Evolutionary conservation across 92 coral and sea anemone species (phyloP).

Genomic region (Parazoanthus darwini): DNA sequence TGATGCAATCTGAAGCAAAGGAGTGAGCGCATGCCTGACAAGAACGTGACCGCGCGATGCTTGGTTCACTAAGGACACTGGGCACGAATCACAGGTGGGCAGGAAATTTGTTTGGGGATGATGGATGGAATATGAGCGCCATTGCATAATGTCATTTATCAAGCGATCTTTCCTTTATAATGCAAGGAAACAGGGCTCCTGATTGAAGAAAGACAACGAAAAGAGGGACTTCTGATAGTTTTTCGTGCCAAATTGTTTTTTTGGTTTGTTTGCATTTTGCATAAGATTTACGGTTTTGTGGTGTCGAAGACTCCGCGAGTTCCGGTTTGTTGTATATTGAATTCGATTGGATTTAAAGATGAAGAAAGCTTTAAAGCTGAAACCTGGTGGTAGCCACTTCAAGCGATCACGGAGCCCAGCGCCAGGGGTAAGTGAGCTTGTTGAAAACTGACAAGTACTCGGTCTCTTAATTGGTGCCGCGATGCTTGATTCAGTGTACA

Average conservation of each 20-base stretch:
- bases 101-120: too few relatives aligned
- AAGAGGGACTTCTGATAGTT: background rate
- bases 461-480: too few relatives aligned
- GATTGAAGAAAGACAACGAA: background rate
- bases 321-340: background rate
- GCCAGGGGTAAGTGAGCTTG: background rate
- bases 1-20: conserved; percentile 83
- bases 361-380: conserved; percentile 19
- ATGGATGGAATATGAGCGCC: too few relatives aligned
- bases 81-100: background rate
- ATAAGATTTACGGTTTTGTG: too few relatives aligned
- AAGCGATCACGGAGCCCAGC: conserved; percentile 19
- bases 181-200: background rate
- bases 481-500: too few relatives aligned
- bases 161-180: background rate
- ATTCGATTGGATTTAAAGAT: background rate
- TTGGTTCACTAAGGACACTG: background rate
- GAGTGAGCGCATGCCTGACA: conserved; percentile 66
- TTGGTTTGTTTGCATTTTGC: background rate
- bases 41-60: conserved; percentile 35
- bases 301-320: background rate
- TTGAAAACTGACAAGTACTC: too few relatives aligned
- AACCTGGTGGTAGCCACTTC: conserved; percentile 11
- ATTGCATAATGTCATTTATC: too few relatives aligned
- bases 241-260: background rate